A percentile compares a stretch with the other conserved stretches of the same genome.
Conservation (phyloP, 2,797 vertebrate genomes). For the Serranus cabrilla region DNA sequence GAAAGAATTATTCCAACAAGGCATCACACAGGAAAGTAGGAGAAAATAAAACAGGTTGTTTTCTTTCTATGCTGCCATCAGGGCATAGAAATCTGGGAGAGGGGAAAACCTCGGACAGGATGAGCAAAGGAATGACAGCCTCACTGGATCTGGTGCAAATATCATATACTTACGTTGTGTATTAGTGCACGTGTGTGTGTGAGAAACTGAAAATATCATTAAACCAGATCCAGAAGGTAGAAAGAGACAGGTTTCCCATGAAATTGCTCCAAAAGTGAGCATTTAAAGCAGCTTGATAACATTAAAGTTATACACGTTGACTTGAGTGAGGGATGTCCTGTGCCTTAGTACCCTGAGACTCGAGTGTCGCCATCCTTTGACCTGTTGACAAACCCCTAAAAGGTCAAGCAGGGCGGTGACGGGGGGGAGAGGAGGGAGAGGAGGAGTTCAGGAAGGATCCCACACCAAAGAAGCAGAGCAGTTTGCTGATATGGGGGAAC, state of each 20-base stretch:
- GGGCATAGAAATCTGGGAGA: slow-evolving; percentile 85
- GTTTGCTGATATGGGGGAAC: slow-evolving; percentile 81
- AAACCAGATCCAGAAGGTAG: slow-evolving; percentile 80
- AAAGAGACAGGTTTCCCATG: slow-evolving; percentile 72
- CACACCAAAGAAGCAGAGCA: slow-evolving; percentile 50
- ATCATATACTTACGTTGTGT: slow-evolving; percentile 46
- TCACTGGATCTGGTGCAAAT: slow-evolving; percentile 76
- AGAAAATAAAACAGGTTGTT: slow-evolving; percentile 70
- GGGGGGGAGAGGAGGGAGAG: slow-evolving; percentile 66
- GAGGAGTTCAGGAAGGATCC: slow-evolving; percentile 79
- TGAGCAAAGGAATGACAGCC: slow-evolving; percentile 82
- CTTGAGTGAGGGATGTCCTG: slow-evolving; percentile 53
- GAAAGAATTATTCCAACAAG: slow-evolving; percentile 93
- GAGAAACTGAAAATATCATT: slow-evolving; percentile 20
- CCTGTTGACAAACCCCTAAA: slow-evolving; percentile 63
- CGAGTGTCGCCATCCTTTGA: slow-evolving; percentile 81
- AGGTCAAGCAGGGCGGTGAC: slow-evolving; percentile 64
- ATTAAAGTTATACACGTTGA: neutral
- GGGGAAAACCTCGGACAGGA: slow-evolving; percentile 68
- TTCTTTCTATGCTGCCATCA: slow-evolving; percentile 85
- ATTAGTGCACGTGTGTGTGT: neutral
- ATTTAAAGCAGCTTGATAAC: neutral
- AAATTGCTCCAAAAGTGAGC: slow-evolving; percentile 10
- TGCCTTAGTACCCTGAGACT: slow-evolving; percentile 77
- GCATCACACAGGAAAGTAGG: slow-evolving; percentile 84